Evolutionary conservation across 2,888 invertebrate genomes (phyloP), one percentile per base, ranked within the genome.

Genomic region (Ectobius pallidus): DNA sequence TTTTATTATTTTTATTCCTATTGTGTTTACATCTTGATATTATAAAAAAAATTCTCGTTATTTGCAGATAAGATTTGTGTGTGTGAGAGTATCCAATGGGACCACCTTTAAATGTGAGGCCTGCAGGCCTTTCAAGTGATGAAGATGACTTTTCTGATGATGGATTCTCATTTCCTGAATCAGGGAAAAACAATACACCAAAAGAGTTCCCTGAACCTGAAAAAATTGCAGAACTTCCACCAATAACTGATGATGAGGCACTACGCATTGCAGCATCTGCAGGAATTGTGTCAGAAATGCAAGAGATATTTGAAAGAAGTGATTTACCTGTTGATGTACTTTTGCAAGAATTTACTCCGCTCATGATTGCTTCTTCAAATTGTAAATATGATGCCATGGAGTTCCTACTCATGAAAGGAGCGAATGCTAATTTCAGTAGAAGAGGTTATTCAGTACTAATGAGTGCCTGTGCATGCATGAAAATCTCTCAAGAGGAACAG

Each of bases 381-480:
- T 58, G 58, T 58, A 4, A 58, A 16, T 58, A 58, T 30, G 58
- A 58, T n/a, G 30, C 30, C 3, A 58, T 58, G 32, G 30, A 58
- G 9, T 58, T 16, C 9, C 18, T 58, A 3, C 25, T 58, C n/a
- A 30, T 30, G 18, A 58, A 58, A 58, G 58, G 58, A n/a, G 58
- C 58, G 30, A 30, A 58, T 9, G 27, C 58, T n/a, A 32, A 58
- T 30, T 58, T 30, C 32, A 22, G 27, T 16, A 27, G 27, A 3
- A 2, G 27, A 3, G 9, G 1, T 14, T 58, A 58, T 25, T 30
- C 30, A 14, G 27, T 30, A 20, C 30, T 58, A 25, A 58, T 58
- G 58, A 30, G 58, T 30, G 58, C 58, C 2, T 58, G 58, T 30
- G 58, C 30, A 14, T n/a, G 27, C n/a, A 58, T 2, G 3, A 58